Conservation (phyloP, 2,888 invertebrate genomes). For the Dione juno region DNA sequence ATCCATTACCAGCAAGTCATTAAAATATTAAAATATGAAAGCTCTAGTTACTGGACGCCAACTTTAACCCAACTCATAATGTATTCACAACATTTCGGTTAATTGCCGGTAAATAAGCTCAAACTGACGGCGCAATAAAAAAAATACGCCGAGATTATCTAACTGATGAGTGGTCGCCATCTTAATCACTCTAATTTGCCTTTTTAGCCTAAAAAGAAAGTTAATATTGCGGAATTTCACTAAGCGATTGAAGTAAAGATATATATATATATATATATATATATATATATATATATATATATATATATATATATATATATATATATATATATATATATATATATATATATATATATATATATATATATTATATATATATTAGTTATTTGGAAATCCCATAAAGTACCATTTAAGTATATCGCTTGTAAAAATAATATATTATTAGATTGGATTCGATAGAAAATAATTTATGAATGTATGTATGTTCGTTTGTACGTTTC, state of each 20-base stretch:
- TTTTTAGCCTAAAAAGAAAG: constrained; percentile 32
- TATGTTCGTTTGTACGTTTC: no score
- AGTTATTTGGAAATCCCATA: constrained; percentile 13
- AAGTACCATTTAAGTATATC: not conserved
- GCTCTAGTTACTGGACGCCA: not conserved
- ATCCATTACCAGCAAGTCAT: no score
- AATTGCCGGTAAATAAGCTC: constrained; percentile 36
- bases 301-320: no score
- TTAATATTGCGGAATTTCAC: constrained; percentile 31
- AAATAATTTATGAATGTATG: not conserved
- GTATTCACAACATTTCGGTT: constrained; percentile 38
- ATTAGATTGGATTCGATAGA: constrained; percentile 4
- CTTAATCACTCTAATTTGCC: constrained; percentile 36
- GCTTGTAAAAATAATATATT: constrained; percentile 3
- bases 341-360: no score
- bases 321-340: no score
- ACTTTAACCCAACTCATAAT: constrained; percentile 35
- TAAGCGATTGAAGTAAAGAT: constrained; percentile 11
- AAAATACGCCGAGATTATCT: constrained; percentile 37
- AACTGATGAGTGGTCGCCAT: constrained; percentile 35
- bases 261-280: not conserved
- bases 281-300: no score
- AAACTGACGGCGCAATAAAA: constrained; percentile 30
- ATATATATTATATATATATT: constrained; percentile 1
- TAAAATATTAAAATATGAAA: not conserved